These are phyloP conservation scores for Psittacula derbiana DNA, from an alignment of 2,797 vertebrate species.

Conservation along the genomic window DNA sequence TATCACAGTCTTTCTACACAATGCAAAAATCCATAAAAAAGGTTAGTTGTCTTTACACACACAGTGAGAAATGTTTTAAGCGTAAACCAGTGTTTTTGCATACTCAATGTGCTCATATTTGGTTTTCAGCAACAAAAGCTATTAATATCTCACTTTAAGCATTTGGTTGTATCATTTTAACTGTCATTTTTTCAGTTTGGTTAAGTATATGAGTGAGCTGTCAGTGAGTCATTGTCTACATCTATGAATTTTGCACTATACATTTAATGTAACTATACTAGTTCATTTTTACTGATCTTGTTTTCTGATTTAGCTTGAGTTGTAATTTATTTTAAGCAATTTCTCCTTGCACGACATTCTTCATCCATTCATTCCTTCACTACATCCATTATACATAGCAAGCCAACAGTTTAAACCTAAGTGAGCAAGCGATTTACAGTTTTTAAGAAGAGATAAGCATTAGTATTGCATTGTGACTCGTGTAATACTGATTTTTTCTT, in stretches of 20 bases:
- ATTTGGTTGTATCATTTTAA: neutral
- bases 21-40: neutral
- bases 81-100: neutral
- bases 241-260: neutral
- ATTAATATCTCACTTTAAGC: neutral
- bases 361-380: neutral
- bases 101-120: neutral
- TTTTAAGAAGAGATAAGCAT: neutral
- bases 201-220: neutral
- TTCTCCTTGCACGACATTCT: neutral
- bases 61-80: fast-evolving
- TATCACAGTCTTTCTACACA: neutral
- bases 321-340: neutral
- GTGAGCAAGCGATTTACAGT: neutral
- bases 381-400: neutral
- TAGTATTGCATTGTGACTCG: neutral
- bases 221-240: neutral
- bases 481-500: neutral
- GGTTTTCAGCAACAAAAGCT: neutral
- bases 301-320: neutral
- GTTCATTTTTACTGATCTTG: neutral
- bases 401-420: neutral
- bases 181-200: neutral
- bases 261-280: neutral
- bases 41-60: neutral